phyloP scores from a whole-genome alignment of 2,113 vertebrate species.

The Andinoacara biseriatus region DNA sequence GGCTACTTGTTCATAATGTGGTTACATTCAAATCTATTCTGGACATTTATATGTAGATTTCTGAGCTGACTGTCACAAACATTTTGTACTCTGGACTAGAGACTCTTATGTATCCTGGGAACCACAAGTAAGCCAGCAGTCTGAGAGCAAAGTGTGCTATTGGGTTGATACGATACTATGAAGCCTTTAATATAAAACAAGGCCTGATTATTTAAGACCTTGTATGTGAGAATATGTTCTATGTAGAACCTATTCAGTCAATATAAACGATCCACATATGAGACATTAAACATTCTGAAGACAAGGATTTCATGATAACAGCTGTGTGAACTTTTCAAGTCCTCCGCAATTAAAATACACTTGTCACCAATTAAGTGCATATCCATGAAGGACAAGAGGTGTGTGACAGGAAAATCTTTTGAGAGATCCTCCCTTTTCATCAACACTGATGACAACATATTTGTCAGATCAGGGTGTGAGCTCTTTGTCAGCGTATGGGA shows the following conservation, averaged over 20 bases:
- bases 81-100: too few species aligned
- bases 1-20: background rate
- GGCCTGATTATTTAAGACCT: too few species aligned
- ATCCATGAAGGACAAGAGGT: slow-evolving; percentile 50
- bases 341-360: slow-evolving; percentile 42
- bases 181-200: too few species aligned
- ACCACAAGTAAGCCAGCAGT: too few species aligned
- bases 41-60: background rate
- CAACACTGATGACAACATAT: slow-evolving; percentile 21
- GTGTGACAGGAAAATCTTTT: slow-evolving; percentile 61
- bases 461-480: slow-evolving; percentile 32
- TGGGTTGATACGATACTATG: too few species aligned
- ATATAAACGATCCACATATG: background rate
- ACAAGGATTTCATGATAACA: slow-evolving; percentile 10
- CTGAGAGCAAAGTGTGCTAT: too few species aligned
- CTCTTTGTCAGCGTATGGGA: slow-evolving; percentile 18
- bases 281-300: background rate
- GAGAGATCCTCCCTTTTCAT: slow-evolving; percentile 40
- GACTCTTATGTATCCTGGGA: too few species aligned
- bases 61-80: background rate
- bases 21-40: background rate
- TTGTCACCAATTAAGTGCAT: slow-evolving; percentile 62
- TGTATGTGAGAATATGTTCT: too few species aligned
- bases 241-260: background rate
- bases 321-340: slow-evolving; percentile 6